Evolutionary conservation across 2,797 vertebrate genomes (phyloP).

Genomic region (Nannoperca obscura): DNA sequence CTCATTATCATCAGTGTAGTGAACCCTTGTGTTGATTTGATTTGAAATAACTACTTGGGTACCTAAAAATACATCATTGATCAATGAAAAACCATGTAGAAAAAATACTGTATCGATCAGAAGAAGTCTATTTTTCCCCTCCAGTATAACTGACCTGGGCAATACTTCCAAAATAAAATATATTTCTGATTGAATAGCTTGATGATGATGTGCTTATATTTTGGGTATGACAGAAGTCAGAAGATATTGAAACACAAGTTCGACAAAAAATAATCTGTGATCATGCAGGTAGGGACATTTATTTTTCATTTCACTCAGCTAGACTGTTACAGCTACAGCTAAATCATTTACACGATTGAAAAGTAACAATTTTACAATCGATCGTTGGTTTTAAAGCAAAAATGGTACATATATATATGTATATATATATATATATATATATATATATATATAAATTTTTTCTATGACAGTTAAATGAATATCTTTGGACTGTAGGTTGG

Average conservation of each 20-base stretch:
- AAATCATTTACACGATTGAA: background rate
- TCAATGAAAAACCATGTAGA: background rate
- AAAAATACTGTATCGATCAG: background rate
- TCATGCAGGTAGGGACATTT: background rate
- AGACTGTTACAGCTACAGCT: too few relatives aligned
- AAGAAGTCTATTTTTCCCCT: slow-evolving; percentile 11
- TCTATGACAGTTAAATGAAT: background rate
- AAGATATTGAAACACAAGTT: background rate
- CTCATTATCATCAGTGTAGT: slow-evolving; percentile 41
- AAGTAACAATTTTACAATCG: too few relatives aligned
- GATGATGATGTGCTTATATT: background rate
- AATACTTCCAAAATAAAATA: background rate
- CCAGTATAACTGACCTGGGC: background rate
- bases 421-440: too few relatives aligned
- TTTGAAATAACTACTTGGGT: background rate
- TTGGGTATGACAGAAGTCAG: background rate
- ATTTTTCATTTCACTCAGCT: slow-evolving; percentile 1
- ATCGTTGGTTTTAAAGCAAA: background rate
- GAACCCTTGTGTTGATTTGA: slow-evolving; percentile 15
- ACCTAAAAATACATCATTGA: background rate
- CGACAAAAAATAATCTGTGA: background rate
- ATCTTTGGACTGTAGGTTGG: background rate
- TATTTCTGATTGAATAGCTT: slow-evolving; percentile 3
- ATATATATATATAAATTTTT: too few relatives aligned
- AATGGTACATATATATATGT: too few relatives aligned